Percentiles rank a stretch among this genome's conserved stretches.
These are phyloP conservation scores for Drosophila paramelanica DNA, from an alignment of 2,888 invertebrate genomes.

Conservation along the genomic window DNA sequence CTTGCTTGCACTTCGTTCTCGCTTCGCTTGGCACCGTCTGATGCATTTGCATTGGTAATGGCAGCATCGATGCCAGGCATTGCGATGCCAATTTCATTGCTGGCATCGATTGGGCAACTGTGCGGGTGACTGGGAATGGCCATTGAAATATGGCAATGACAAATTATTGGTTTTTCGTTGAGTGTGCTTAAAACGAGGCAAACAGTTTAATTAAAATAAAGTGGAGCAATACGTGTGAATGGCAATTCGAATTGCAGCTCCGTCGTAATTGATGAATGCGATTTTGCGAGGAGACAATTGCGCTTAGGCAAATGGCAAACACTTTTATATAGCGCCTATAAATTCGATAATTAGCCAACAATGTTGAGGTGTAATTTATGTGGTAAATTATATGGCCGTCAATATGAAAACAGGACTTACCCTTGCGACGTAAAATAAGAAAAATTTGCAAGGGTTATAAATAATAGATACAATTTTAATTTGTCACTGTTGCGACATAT, in stretches of 20 bases:
- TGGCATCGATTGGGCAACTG: conserved; percentile 29
- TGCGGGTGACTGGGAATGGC: not conserved
- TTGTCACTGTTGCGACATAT: too few species aligned
- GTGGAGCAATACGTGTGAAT: conserved; percentile 69
- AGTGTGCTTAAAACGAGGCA: conserved; percentile 57
- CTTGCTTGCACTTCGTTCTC: not conserved
- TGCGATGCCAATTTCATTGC: conserved; percentile 62
- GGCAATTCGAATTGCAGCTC: conserved; percentile 55
- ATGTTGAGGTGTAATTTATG: conserved; percentile 5
- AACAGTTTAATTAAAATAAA: conserved; percentile 73
- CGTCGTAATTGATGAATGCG: conserved; percentile 38
- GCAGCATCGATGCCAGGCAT: conserved; percentile 33
- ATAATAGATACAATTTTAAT: too few species aligned
- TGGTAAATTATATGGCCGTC: conserved; percentile 10
- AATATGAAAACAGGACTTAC: not conserved
- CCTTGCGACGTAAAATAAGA: not conserved
- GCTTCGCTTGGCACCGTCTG: conserved; percentile 31
- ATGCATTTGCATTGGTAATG: conserved; percentile 75
- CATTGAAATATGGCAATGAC: conserved; percentile 72
- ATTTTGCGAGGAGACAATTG: conserved; percentile 5
- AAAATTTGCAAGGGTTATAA: not conserved
- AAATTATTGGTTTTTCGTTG: conserved; percentile 78
- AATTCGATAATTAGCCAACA: conserved; percentile 27
- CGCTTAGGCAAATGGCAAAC: not conserved
- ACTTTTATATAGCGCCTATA: conserved; percentile 13